Evolutionary conservation across 2,888 invertebrate species (phyloP).

Genomic region (Rhagonycha lutea): DNA sequence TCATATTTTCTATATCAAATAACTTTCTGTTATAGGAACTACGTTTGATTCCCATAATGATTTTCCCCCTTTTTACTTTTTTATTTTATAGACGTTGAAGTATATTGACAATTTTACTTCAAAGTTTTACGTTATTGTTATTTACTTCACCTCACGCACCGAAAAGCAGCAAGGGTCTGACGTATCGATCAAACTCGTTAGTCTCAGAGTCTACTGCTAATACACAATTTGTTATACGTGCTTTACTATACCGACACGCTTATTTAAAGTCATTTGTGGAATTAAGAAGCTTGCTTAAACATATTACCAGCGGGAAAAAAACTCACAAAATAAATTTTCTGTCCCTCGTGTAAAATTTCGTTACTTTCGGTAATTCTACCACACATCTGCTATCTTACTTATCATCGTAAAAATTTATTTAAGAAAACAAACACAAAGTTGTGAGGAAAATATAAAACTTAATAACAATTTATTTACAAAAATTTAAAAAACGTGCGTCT

Average conservation of each 20-base stretch:
- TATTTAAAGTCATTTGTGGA: constrained; percentile 27
- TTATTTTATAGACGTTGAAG: constrained; percentile 10
- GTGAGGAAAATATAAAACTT: background rate
- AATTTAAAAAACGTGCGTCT: background rate
- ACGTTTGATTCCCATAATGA: constrained; percentile 21
- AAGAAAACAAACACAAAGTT: background rate
- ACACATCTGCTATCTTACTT: constrained; percentile 2
- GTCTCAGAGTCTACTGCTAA: constrained; percentile 20
- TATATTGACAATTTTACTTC: constrained; percentile 28
- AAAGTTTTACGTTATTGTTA: constrained; percentile 40
- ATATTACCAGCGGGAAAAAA: constrained; percentile 14
- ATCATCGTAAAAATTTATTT: background rate
- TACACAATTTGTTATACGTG: constrained; percentile 31
- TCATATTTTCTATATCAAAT: constrained; percentile 7
- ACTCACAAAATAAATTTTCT: constrained; percentile 1
- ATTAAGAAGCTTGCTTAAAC: constrained; percentile 25
- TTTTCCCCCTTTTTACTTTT: constrained; percentile 10
- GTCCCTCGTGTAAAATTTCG: constrained; percentile 5
- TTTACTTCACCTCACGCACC: constrained; percentile 42
- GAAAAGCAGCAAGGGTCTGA: constrained; percentile 38
- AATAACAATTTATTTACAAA: background rate
- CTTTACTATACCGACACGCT: constrained; percentile 18
- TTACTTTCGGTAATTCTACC: background rate
- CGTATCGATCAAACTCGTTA: constrained; percentile 37
- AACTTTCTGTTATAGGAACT: constrained; percentile 11